Evolutionary conservation across 2,888 invertebrate species (phyloP).

Genomic region (Sesia bembeciformis): DNA sequence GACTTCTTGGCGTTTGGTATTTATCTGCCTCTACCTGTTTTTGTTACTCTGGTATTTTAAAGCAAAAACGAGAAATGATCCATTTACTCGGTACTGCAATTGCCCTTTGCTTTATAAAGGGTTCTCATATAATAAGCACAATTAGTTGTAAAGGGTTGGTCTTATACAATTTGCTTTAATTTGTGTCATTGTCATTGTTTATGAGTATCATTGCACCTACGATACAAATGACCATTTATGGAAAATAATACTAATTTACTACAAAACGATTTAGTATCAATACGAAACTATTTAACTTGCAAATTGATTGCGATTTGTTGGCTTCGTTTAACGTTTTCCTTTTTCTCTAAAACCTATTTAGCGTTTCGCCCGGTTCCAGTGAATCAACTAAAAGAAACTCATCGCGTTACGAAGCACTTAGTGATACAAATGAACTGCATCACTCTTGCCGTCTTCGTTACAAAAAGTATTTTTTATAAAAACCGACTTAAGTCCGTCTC

Average conservation of each 20-base stretch:
- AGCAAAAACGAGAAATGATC: neutral
- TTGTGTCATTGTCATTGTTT: too few species aligned
- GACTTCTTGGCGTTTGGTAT: slow-evolving; percentile 52
- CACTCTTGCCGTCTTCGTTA: slow-evolving; percentile 21
- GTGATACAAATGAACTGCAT: slow-evolving; percentile 52
- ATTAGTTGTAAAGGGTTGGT: too few species aligned
- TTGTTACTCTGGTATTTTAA: slow-evolving; percentile 4
- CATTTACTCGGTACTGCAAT: too few species aligned
- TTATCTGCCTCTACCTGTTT: slow-evolving; percentile 26
- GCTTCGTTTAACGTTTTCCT: slow-evolving; percentile 35
- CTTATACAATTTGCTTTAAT: too few species aligned
- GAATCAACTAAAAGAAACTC: slow-evolving; percentile 54
- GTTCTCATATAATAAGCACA: too few species aligned
- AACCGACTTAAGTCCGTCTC: slow-evolving; percentile 19
- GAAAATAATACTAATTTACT: neutral
- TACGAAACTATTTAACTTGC: slow-evolving; percentile 9
- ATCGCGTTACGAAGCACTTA: slow-evolving; percentile 50
- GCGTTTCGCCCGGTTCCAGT: slow-evolving; percentile 15
- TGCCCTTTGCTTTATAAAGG: too few species aligned
- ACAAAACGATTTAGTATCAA: neutral
- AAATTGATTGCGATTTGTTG: slow-evolving; percentile 54
- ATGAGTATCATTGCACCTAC: too few species aligned
- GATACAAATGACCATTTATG: neutral
- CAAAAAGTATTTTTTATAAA: slow-evolving; percentile 38
- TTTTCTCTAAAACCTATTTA: slow-evolving; percentile 47